Conservation (phyloP, 2,797 vertebrate genomes). For the Melanotaenia parkinsoni region DNA sequence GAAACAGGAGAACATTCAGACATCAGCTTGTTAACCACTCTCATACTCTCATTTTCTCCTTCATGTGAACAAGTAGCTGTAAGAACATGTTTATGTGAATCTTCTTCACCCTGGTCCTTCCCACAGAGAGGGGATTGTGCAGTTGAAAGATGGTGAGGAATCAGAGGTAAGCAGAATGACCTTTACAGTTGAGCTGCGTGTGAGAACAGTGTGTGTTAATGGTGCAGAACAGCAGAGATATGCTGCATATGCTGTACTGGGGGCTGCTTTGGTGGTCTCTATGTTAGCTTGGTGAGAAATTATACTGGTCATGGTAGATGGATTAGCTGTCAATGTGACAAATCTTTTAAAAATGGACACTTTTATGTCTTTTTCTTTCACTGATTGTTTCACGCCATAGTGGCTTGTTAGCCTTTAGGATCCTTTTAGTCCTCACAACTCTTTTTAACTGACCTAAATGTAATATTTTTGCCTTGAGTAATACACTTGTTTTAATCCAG, state of each 20-base stretch:
- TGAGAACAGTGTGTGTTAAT: slow-evolving; percentile 60
- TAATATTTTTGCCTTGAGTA: too few relatives aligned
- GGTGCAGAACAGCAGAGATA: slow-evolving; percentile 65
- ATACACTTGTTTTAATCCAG: background rate
- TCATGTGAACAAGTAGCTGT: background rate
- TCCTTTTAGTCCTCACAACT: background rate
- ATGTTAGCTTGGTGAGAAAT: slow-evolving; percentile 35
- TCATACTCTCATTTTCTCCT: slow-evolving; percentile 10
- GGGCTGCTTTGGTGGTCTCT: slow-evolving; percentile 64
- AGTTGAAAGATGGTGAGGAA: slow-evolving; percentile 55
- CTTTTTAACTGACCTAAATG: background rate
- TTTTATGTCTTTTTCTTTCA: slow-evolving; percentile 5
- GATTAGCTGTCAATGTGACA: slow-evolving; percentile 39
- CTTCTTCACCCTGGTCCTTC: slow-evolving; percentile 13
- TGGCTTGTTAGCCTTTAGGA: background rate
- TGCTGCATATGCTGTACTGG: slow-evolving; percentile 2
- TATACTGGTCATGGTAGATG: slow-evolving; percentile 42
- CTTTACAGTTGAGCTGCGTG: slow-evolving; percentile 64
- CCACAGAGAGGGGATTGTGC: slow-evolving; percentile 20
- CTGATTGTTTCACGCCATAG: background rate
- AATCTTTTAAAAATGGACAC: slow-evolving; percentile 8
- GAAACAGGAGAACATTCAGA: slow-evolving; percentile 52
- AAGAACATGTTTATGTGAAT: slow-evolving; percentile 9
- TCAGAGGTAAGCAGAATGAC: slow-evolving; percentile 44
- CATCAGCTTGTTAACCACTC: slow-evolving; percentile 32